Percentiles rank a stretch among this genome's conserved stretches.
These are phyloP conservation scores for Paratilapia polleni DNA, from an alignment of 2,113 vertebrate species.

Conservation along the genomic window DNA sequence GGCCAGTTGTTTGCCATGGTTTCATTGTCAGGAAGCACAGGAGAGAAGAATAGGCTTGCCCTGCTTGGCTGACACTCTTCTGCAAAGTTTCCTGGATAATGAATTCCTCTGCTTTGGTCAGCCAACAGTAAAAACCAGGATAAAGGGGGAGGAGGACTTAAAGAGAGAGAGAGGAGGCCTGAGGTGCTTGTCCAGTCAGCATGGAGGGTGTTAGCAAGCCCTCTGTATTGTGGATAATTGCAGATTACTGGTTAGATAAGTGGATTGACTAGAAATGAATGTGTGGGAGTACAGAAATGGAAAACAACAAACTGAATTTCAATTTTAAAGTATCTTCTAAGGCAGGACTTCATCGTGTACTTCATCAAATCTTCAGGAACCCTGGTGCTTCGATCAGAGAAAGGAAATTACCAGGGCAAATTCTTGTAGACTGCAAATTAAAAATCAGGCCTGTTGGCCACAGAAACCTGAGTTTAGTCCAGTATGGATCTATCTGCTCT, in stretches of 20 bases:
- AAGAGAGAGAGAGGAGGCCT: conserved; percentile 31
- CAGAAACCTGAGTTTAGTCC: conserved; percentile 20
- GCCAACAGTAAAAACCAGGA: conserved; percentile 46
- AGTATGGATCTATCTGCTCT: conserved; percentile 33
- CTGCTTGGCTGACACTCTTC: conserved; percentile 40
- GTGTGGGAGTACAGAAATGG: conserved; percentile 16
- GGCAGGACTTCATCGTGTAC: neutral
- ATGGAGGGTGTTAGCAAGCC: conserved; percentile 45
- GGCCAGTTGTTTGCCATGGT: neutral
- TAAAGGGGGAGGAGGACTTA: conserved; percentile 40
- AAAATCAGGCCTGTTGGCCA: conserved; percentile 38
- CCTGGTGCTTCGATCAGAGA: conserved; percentile 31
- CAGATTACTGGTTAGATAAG: conserved; percentile 68
- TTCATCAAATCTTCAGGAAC: neutral
- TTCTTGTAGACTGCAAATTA: conserved; percentile 17
- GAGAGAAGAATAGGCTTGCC: conserved; percentile 28
- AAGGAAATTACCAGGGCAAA: conserved; percentile 32
- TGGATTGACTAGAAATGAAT: conserved; percentile 54
- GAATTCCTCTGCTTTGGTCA: conserved; percentile 63
- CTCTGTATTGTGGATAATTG: conserved; percentile 54
- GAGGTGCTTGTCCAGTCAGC: conserved; percentile 57
- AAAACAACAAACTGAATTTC: conserved; percentile 30
- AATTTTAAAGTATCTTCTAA: neutral
- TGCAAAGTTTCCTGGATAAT: conserved; percentile 56
- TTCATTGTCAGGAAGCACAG: conserved; percentile 43